These are phyloP conservation scores for Manis pentadactyla DNA, from an alignment of 2,797 vertebrate species.

Conservation along the genomic window DNA sequence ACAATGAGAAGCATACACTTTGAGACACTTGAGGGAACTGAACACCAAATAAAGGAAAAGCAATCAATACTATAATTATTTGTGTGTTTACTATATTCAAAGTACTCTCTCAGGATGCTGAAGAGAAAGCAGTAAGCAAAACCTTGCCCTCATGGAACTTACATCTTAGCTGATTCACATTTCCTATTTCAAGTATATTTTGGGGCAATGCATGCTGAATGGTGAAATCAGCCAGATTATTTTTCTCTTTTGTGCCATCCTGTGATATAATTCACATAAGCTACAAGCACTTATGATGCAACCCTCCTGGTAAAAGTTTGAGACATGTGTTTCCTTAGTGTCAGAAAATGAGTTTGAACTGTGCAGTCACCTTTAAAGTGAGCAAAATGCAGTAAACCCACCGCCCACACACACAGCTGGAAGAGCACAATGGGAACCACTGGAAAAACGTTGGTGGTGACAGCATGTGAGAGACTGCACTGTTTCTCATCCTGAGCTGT, in stretches of 20 bases:
- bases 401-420: neutral
- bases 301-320: neutral
- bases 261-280: neutral
- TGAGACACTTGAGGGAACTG: neutral
- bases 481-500: neutral
- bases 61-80: neutral
- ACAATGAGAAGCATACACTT: conserved; percentile 18
- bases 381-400: neutral
- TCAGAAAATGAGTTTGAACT: neutral
- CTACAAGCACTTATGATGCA: neutral
- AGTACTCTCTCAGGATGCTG: neutral
- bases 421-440: neutral
- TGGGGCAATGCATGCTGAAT: neutral
- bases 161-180: neutral
- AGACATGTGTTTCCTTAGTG: neutral
- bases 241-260: neutral
- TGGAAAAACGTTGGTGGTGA: neutral
- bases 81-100: neutral
- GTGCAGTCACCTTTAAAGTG: neutral
- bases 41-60: neutral
- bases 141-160: neutral
- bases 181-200: neutral
- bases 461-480: neutral
- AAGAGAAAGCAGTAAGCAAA: neutral
- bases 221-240: neutral